phyloP scores from a whole-genome alignment of 1,140 invertebrate species.

The Sesamia nonagrioides region DNA sequence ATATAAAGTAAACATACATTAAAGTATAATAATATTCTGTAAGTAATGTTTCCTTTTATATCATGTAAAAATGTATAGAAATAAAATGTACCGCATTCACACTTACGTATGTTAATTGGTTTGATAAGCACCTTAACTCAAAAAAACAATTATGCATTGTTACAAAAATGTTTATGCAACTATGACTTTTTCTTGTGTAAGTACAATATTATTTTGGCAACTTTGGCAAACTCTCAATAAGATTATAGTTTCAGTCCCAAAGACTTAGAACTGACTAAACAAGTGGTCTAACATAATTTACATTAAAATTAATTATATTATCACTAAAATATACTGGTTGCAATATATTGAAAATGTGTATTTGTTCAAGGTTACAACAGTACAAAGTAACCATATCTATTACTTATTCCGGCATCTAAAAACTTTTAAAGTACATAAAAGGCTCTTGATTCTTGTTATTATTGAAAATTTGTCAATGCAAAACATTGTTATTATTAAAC shows the following conservation, averaged over 20 bases:
- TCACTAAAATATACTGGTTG: neutral
- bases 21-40: constrained; percentile 78
- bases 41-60: constrained; percentile 79
- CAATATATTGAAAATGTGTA: constrained; percentile 12
- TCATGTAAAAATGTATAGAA: constrained; percentile 84
- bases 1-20: constrained; percentile 73
- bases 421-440: neutral
- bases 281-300: constrained; percentile 17
- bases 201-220: constrained; percentile 12
- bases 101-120: constrained; percentile 57
- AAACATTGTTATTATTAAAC: constrained; percentile 13
- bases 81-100: constrained; percentile 64
- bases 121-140: constrained; percentile 54
- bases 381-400: constrained; percentile 1
- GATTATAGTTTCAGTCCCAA: constrained; percentile 11
- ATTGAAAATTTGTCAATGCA: neutral
- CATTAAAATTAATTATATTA: constrained; percentile 6
- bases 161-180: neutral
- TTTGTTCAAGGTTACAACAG: constrained; percentile 20
- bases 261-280: neutral
- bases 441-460: neutral
- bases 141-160: constrained; percentile 14
- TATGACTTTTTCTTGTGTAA: neutral
- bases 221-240: neutral
- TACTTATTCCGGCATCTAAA: constrained; percentile 9